Evolutionary conservation across 2,888 invertebrate genomes (phyloP), one percentile per base, ranked within the genome.

Genomic region (Pterostichus madidus): DNA sequence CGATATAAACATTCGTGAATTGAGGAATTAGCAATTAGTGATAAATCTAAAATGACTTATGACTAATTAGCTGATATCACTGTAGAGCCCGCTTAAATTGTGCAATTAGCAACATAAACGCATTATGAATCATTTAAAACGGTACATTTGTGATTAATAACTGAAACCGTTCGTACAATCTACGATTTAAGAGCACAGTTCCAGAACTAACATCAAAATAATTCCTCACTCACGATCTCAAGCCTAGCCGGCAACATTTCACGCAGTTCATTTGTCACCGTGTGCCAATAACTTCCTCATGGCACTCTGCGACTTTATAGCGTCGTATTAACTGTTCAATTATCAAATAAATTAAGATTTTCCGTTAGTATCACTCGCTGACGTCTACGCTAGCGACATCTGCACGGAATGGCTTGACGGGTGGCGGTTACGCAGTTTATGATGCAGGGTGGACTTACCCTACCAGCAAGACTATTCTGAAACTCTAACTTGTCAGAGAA

Each of bases 301-400:
- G 49, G 35, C 52, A 32, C 53, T 8, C 8, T 24, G 13, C 24
- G 31, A 76, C 53, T 53, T 78, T 78, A 78, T 61, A 49, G 46
- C 78, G 17, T 8, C 13, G 56, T 61, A 61, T 59, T 78, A 78
- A 46, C 59, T 13, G 61, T 78, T 44, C 61, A 78, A 78, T 78
- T 78, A 78, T 78, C 78, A 78, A 78, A 78, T 78, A 78, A 78
- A 78, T 78, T 78, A 78, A 78, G 59, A 78, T 78, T 78, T 78
- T 78, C 78, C 78, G 78, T 78, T 78, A 61, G 46, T 61, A 78
- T 78, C 78, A 64, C 39, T 73, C 10, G 49, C 46, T 49, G 49
- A 73, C 46, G 44, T 53, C 13, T 15, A 56, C 39, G 52, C 61
- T 49, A 52, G 80, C 80, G 73, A 71, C 80, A 81, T 81, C 80